phyloP scores from a whole-genome alignment of 2,113 vertebrate genomes.

The Baryphthengus martii region DNA sequence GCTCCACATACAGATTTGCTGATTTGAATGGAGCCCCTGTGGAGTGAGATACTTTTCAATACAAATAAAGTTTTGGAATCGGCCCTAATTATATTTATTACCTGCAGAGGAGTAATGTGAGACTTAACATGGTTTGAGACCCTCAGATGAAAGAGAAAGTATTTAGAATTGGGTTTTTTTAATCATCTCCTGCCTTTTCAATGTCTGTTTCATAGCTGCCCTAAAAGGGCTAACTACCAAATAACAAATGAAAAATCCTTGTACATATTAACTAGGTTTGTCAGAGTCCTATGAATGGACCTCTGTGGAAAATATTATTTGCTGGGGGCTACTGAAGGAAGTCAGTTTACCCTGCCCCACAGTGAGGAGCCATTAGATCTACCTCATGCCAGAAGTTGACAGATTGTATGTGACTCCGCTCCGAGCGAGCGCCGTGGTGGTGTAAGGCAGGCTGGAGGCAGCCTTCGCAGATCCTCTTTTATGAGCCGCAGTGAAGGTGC shows the following conservation, averaged over 20 bases:
- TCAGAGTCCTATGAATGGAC: not conserved
- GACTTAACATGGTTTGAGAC: constrained; percentile 52
- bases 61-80: constrained; percentile 67
- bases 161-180: constrained; percentile 48
- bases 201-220: not conserved
- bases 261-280: not conserved
- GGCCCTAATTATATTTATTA: constrained; percentile 67
- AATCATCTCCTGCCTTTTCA: constrained; percentile 39
- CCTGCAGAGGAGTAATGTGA: constrained; percentile 65
- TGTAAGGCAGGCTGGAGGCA: not conserved
- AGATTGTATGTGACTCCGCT: not conserved
- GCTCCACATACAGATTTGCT: constrained; percentile 53
- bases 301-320: constrained; percentile 29
- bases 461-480: not conserved
- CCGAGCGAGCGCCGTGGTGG: not conserved
- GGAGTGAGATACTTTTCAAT: constrained; percentile 58
- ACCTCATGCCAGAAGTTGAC: not conserved
- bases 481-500: not conserved
- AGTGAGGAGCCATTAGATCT: constrained; percentile 28
- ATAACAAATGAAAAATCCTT: not conserved
- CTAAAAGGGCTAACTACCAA: constrained; percentile 7
- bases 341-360: not conserved
- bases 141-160: constrained; percentile 49
- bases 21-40: constrained; percentile 61
- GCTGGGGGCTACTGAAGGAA: not conserved